These are phyloP conservation scores for Cyphomyrus discorhynchus DNA, from an alignment of 2,113 vertebrate species.

Conservation along the genomic window DNA sequence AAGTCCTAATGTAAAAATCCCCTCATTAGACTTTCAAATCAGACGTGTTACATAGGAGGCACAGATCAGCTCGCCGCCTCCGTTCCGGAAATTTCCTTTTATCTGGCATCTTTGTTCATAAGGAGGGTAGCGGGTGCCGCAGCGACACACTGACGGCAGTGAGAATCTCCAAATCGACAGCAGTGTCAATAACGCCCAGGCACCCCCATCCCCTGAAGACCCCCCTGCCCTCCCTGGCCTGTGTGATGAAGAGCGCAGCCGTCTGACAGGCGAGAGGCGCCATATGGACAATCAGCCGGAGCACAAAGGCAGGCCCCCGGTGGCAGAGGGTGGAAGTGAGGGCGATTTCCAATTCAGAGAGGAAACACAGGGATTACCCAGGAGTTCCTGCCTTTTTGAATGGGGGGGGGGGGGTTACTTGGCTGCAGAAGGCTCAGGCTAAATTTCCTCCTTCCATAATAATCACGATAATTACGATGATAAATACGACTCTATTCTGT, in stretches of 20 bases:
- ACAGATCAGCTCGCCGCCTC: background rate
- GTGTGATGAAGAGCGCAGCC: constrained; percentile 18
- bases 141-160: background rate
- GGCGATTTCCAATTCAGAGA: constrained; percentile 38
- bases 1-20: background rate
- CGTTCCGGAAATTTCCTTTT: background rate
- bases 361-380: constrained; percentile 37
- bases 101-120: background rate
- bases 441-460: constrained; percentile 32
- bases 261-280: constrained; percentile 32
- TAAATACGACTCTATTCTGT: constrained; percentile 28
- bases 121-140: background rate
- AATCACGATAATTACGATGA: constrained; percentile 36
- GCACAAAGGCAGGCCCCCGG: constrained; percentile 27
- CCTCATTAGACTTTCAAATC: background rate
- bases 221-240: constrained; percentile 17
- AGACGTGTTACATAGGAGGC: background rate
- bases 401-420: constrained; percentile 32
- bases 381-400: constrained; percentile 26
- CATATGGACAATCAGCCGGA: constrained; percentile 40
- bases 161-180: background rate
- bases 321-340: constrained; percentile 20
- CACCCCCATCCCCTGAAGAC: background rate
- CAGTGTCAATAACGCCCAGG: background rate
- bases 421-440: constrained; percentile 33